Base-by-base conservation (phyloP, 2,797 vertebrate genomes). In the Sebastes kiyomatsui region DNA sequence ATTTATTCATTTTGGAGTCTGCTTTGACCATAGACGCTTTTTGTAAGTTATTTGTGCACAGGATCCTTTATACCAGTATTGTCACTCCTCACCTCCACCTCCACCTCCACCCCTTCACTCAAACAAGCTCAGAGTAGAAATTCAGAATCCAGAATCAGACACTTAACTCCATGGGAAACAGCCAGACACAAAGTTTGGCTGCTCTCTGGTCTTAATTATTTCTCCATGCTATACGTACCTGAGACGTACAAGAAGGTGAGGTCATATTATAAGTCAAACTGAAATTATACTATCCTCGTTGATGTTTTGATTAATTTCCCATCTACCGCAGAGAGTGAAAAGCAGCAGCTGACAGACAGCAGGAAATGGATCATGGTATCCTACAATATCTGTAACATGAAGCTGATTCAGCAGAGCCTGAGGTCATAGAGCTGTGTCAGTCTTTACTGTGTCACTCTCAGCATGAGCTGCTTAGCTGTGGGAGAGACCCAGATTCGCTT, bases 381-480 rank as follows among this genome's bases (percentile, higher is more conserved):
- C 32, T 54, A 52, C 46, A 52, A 9, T 52, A 27, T 61, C 54
- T 86, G 81, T 67, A 86, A 49, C 55, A 80, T 71, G 55, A 75
- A 62, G 75, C 72, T 86, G 82, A 86, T 75, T 91, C 82, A 80
- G 73, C 74, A 80, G 54, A 85, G 30, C 52, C 75, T 18, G 33
- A 88, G 73, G 70, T 75, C 74, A 85, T 68, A 22, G 20, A 60
- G 61, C 38, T 60, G 67, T 79, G 74, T 72, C 69, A 75, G 71
- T 79, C 69, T 76, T 75, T 77, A 77, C 59, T 87, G 77, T 84
- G 75, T 91, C 82, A 82, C 70, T 87, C 66, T 81, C 66, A 77
- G 72, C 55, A 30, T 64, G 79, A 86, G 62, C 25, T 55, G 61
- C 46, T 66, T 49, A 7, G n/a, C 74, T 81, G 55, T 78, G 33